A percentile compares a stretch with the other conserved stretches of the same genome.
Evolutionary conservation across 2,113 vertebrate genomes (phyloP).

Genomic region (Puffinus mauretanicus): DNA sequence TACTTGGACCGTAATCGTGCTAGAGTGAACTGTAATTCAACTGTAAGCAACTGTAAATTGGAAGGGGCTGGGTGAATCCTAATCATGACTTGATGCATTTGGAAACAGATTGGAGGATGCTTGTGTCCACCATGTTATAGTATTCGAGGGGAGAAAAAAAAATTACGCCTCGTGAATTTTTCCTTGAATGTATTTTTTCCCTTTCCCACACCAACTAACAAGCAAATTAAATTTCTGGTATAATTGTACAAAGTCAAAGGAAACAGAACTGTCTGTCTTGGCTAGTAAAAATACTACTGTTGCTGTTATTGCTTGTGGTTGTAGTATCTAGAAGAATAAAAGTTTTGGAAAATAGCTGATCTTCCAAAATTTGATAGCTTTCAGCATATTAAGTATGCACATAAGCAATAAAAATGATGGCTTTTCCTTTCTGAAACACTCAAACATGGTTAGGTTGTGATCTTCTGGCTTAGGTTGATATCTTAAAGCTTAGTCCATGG

Average conservation of each 20-base stretch:
- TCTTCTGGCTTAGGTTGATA: not conserved
- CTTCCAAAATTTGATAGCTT: not conserved
- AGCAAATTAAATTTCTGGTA: not conserved
- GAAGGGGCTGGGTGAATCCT: not conserved
- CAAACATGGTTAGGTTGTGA: not conserved
- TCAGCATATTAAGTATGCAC: not conserved
- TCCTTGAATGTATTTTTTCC: not conserved
- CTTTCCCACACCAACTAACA: not conserved
- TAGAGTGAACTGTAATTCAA: not conserved
- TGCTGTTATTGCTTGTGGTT: not conserved
- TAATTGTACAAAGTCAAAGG: not conserved
- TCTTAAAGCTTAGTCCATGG: not conserved
- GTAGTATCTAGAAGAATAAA: not conserved
- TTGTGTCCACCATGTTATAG: fast-evolving
- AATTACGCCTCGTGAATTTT: not conserved
- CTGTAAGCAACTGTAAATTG: not conserved
- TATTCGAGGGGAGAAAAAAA: not conserved
- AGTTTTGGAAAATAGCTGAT: not conserved
- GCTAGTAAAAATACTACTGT: not conserved
- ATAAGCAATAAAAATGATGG: not conserved
- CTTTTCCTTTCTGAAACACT: not conserved
- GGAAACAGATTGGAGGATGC: not conserved
- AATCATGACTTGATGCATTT: not conserved
- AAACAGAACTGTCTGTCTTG: not conserved
- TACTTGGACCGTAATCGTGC: not conserved